These are phyloP conservation scores for Portunus trituberculatus DNA, from an alignment of 1,140 invertebrate species.

Conservation along the genomic window DNA sequence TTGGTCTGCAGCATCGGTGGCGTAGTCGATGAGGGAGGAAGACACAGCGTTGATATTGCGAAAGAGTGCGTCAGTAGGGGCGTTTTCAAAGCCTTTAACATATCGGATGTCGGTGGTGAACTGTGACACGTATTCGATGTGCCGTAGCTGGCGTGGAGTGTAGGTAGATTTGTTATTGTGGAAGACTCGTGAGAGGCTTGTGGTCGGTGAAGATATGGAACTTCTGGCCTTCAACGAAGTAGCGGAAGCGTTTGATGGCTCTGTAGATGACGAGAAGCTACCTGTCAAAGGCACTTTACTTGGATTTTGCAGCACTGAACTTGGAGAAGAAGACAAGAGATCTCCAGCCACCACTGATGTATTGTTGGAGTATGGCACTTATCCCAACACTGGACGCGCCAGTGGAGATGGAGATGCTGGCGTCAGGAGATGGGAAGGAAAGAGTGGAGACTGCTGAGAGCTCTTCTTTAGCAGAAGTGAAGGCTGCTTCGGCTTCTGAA, in stretches of 20 bases:
- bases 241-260: neutral
- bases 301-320: neutral
- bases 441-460: neutral
- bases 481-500: neutral
- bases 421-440: too few relatives aligned
- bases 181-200: too few relatives aligned
- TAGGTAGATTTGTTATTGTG: too few relatives aligned
- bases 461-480: neutral
- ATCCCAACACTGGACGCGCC: neutral
- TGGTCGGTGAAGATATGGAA: too few relatives aligned
- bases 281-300: constrained; percentile 2
- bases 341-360: neutral
- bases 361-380: neutral
- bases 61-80: too few relatives aligned
- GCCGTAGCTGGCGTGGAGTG: too few relatives aligned
- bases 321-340: neutral
- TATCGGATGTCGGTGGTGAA: neutral
- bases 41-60: too few relatives aligned
- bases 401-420: too few relatives aligned
- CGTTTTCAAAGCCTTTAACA: neutral
- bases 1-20: neutral
- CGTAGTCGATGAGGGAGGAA: neutral
- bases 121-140: too few relatives aligned
- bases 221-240: neutral
- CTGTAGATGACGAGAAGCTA: neutral